Conservation (phyloP, 1,140 invertebrate species). For the Temnothorax nylanderi region DNA sequence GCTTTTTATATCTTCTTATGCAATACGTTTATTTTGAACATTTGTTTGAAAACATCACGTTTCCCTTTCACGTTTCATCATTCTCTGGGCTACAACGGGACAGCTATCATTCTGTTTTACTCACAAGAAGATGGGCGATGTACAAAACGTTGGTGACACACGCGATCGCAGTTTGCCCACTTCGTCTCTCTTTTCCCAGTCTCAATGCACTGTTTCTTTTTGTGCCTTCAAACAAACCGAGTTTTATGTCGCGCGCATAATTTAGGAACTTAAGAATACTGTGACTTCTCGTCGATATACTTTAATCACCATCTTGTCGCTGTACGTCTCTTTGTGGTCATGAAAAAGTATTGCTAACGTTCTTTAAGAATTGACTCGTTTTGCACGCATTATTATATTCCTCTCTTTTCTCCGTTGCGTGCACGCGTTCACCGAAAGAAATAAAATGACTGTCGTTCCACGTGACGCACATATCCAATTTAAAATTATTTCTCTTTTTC, state of each 20-base stretch:
- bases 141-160: constrained; percentile 42
- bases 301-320: constrained; percentile 46
- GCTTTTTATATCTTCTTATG: constrained; percentile 35
- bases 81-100: constrained; percentile 72
- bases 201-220: background rate
- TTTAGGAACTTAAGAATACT: constrained; percentile 65
- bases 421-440: constrained; percentile 68
- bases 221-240: constrained; percentile 45
- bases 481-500: constrained; percentile 45
- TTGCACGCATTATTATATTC: constrained; percentile 67
- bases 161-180: constrained; percentile 46
- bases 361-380: constrained; percentile 81
- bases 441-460: constrained; percentile 82
- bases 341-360: constrained; percentile 80
- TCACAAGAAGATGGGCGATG: constrained; percentile 50
- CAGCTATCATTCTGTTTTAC: constrained; percentile 81
- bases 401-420: constrained; percentile 41
- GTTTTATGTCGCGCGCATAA: constrained; percentile 44
- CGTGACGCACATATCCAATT: constrained; percentile 75
- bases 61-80: constrained; percentile 37
- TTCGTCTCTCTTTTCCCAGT: background rate
- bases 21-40: constrained; percentile 52
- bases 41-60: constrained; percentile 51
- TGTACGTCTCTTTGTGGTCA: constrained; percentile 63
- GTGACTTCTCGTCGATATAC: constrained; percentile 39